Evolutionary conservation across 2,113 vertebrate species (phyloP).

Genomic region (Indicator maculatus): DNA sequence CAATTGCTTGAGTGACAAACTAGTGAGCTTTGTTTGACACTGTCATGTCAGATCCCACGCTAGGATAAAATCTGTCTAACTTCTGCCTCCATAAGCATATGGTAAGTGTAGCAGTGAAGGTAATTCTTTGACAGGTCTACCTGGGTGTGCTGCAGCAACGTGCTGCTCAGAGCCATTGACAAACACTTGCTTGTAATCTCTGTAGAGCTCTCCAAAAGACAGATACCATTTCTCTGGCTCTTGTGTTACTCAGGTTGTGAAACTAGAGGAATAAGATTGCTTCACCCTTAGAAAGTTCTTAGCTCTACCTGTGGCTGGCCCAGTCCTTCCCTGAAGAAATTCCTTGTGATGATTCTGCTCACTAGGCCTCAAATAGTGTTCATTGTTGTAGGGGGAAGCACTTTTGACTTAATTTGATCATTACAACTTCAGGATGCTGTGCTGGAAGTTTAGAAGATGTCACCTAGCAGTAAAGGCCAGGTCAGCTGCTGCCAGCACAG

Average conservation of each 20-base stretch:
- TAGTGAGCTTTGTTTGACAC: background rate
- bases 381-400: accelerated
- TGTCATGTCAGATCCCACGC: background rate
- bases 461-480: background rate
- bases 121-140: constrained; percentile 11
- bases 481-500: background rate
- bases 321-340: accelerated
- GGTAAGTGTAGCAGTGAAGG: background rate
- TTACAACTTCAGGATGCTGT: too few relatives aligned
- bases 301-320: background rate
- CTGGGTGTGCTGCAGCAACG: background rate
- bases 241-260: background rate
- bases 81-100: background rate
- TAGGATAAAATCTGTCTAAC: background rate
- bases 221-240: background rate
- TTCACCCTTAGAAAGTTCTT: background rate
- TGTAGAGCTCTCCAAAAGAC: background rate
- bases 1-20: constrained; percentile 3
- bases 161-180: background rate
- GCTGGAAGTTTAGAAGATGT: background rate
- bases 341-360: accelerated
- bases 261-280: background rate
- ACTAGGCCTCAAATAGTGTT: background rate
- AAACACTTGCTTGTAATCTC: background rate
- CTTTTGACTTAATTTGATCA: accelerated